Evolutionary conservation across 2,888 invertebrate species (phyloP), one percentile per base, ranked within the genome.

Genomic region (Cantharis nigra): DNA sequence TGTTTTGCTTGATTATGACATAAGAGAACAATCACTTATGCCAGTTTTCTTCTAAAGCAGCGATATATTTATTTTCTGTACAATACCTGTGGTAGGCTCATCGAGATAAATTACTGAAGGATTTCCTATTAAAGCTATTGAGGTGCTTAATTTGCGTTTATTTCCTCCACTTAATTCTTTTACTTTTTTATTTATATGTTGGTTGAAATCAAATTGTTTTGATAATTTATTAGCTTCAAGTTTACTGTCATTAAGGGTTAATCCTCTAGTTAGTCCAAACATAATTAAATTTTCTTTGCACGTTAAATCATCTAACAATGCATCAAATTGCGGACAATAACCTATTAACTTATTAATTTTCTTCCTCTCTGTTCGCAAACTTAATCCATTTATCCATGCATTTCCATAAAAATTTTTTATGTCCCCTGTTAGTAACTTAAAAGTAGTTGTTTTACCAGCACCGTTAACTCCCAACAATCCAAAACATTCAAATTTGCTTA

Each of bases 341-440:
- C 91, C 89, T 62, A 92, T 92, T 78, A 90, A 89, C 81, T 91
- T 89, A 80, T 93, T 91, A 0, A 93, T 92, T 71, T 88, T 85
- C 77, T 91, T 91, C 84, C 92, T 90, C 63, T 92, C 85, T 1
- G 82, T 88, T 80, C 90, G 87, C 20, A 89, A 83, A 78, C 86
- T 87, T n/a, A 84, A 80, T 1, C 87, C 87, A 28, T 85, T 82
- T 10, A 96, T 91, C 88, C 90, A 94, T 0, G 93, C 95, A 71
- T 93, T 91, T 0, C 96, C 96, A 72, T 90, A 90, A 0, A 93
- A 92, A 11, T 95, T 18, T 14, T 26, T 64, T 84, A 93, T 93
- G 84, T 95, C 96, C 0, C 96, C 96, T 71, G 96, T 96, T 82
- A 96, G 88, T 94, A 97, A 96, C 89, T 95, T 95, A 87, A 98